Percentiles rank a stretch among this genome's conserved stretches.
These are phyloP conservation scores for Leucophenga varia DNA, from an alignment of 1,140 invertebrate species.

Conservation along the genomic window DNA sequence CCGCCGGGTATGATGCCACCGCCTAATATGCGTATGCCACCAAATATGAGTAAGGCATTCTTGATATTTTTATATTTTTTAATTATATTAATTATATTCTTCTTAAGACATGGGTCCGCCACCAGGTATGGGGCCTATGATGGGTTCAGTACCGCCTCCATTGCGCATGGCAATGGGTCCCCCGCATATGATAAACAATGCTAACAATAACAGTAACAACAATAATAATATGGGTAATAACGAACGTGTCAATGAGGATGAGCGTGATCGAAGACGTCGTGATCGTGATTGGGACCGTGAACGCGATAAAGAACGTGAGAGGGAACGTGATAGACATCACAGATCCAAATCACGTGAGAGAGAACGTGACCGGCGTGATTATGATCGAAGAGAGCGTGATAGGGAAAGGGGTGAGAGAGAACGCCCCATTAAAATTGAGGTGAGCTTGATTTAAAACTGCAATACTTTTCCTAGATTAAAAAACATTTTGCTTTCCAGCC, in stretches of 20 bases:
- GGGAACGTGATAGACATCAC: conserved; percentile 48
- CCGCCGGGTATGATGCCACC: conserved; percentile 40
- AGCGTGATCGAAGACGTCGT: conserved; percentile 38
- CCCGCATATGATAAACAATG: conserved; percentile 26
- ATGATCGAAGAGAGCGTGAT: conserved; percentile 47
- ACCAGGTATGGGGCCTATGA: conserved; percentile 40
- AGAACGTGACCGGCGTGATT: conserved; percentile 26
- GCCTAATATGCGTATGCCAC: conserved; percentile 47
- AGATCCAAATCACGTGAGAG: conserved; percentile 41
- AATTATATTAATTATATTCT: not conserved
- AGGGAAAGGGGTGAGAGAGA: conserved; percentile 52
- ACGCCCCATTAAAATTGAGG: not conserved
- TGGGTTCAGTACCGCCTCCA: conserved; percentile 23
- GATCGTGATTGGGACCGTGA: conserved; percentile 38
- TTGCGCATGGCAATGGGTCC: conserved; percentile 37
- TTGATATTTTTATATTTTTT: conserved; percentile 1
- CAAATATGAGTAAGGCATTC: conserved; percentile 28
- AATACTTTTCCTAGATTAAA: not conserved
- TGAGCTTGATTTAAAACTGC: not conserved
- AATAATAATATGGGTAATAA: no score
- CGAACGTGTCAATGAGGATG: conserved; percentile 60
- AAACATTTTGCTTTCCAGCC: conserved; percentile 1
- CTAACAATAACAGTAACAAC: no score
- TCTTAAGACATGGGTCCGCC: conserved; percentile 41
- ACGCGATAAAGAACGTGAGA: conserved; percentile 37